Base-by-base conservation (phyloP, 2,797 vertebrate genomes). In the Heterohyrax brucei region DNA sequence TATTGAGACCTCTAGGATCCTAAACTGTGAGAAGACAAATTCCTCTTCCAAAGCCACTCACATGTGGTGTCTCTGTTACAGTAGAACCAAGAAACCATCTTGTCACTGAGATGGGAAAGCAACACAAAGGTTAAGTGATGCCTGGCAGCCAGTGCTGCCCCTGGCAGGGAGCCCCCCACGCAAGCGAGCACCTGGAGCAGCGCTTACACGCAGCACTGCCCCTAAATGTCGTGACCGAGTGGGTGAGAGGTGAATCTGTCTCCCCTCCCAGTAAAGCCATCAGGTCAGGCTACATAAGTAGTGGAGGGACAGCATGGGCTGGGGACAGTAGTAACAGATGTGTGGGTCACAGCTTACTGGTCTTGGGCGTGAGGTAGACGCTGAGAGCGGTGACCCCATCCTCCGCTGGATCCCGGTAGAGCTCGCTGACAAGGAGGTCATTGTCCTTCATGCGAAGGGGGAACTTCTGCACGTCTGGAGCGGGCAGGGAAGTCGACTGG, bases 401-500 rank as follows among this genome's bases (percentile, higher is more conserved):
- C 22, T 99, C 99, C 0, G 98, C 98, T 0, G 99, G 99, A 97
- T 99, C 99, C 30, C 99, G 98, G 98, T 99, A 99, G 48, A 99
- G 98, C 98, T 99, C 99, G 0, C 99, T 99, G 98, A 99, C 99
- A 89, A 99, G 98, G 48, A 99, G 98, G 56, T 99, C 99, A 0
- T 99, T 99, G 85, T 99, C 99, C 96, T 99, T 99, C 99, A 99
- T 99, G 92, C 99, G 98, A 91, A 99, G 97, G 1, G 99, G 99
- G 93, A 99, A 99, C 98, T 99, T 99, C 98, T 99, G 99, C 10
- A 99, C 99, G 10, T 99, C 99, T 99, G 66, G 10, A 1, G 46
- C 3, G 39, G 46, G 21, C 1, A 2, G 19, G 5, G n/a, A 46
- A 61, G n/a, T 3, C 8, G 0, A 13, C 30, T 0, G 0, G 61